Conservation (phyloP, 2,113 vertebrate species). For the Steatornis caripensis region DNA sequence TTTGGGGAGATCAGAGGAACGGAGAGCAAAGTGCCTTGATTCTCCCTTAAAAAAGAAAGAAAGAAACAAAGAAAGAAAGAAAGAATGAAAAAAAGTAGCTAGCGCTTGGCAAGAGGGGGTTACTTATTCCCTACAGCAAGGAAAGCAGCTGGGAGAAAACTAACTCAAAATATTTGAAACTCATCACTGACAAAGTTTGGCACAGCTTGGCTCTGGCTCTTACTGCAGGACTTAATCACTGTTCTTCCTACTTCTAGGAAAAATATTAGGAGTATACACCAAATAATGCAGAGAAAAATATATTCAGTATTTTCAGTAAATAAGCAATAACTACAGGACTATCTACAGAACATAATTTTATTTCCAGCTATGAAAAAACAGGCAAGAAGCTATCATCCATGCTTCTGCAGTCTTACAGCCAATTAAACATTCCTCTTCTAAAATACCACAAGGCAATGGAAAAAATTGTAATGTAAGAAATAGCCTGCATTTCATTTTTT, state of each 20-base stretch:
- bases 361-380: not conserved
- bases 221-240: not conserved
- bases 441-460: not conserved
- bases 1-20: not conserved
- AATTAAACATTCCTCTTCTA: not conserved
- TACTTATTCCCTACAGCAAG: not conserved
- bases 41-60: not conserved
- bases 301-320: not conserved
- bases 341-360: not conserved
- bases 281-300: not conserved
- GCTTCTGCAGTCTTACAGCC: not conserved
- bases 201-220: not conserved
- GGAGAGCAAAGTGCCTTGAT: not conserved
- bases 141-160: not conserved
- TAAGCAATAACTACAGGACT: not conserved
- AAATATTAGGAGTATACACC: not conserved
- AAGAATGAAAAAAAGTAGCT: not conserved
- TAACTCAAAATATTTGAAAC: constrained; percentile 39
- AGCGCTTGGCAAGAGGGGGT: not conserved
- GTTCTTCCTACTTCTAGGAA: not conserved
- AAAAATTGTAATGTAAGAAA: not conserved
- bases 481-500: not conserved
- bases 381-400: not conserved
- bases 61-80: not conserved
- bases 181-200: not conserved